These are phyloP conservation scores for Harpalus rufipes DNA, from an alignment of 2,888 invertebrate genomes.

Conservation along the genomic window DNA sequence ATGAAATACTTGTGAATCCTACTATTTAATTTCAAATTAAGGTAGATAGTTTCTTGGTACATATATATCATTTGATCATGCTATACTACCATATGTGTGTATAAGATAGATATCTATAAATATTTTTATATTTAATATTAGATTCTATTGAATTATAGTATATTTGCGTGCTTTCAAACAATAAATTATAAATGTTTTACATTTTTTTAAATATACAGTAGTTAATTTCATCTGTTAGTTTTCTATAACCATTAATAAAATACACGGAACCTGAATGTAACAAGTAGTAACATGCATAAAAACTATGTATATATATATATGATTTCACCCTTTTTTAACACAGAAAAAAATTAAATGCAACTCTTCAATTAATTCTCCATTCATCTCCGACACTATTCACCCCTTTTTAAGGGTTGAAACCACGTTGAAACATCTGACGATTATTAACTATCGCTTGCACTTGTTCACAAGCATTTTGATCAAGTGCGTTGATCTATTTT, in stretches of 20 bases:
- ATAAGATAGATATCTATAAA: slow-evolving; percentile 22
- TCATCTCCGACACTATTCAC: background rate
- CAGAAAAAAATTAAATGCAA: background rate
- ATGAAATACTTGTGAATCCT: too few relatives aligned
- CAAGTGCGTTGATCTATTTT: slow-evolving; percentile 40
- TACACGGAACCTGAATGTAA: too few relatives aligned
- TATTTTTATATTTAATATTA: slow-evolving; percentile 30
- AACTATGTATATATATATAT: too few relatives aligned
- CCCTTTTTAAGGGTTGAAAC: slow-evolving; percentile 6
- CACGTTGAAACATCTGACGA: slow-evolving; percentile 27
- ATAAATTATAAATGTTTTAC: slow-evolving; percentile 37
- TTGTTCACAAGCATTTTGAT: slow-evolving; percentile 45
- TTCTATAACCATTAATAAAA: too few relatives aligned
- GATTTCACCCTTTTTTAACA: too few relatives aligned
- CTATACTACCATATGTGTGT: background rate
- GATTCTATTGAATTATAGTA: slow-evolving; percentile 19
- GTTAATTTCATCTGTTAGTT: slow-evolving; percentile 11
- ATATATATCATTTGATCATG: background rate
- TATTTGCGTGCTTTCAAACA: slow-evolving; percentile 21
- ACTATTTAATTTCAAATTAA: too few relatives aligned
- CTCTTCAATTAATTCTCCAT: background rate
- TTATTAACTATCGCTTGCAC: slow-evolving; percentile 31
- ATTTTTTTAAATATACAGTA: slow-evolving; percentile 11
- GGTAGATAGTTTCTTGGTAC: too few relatives aligned
- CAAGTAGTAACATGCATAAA: too few relatives aligned